Evolutionary conservation across 2,888 invertebrate species (phyloP), one percentile per base, ranked within the genome.

Genomic region (Harmothoe impar): DNA sequence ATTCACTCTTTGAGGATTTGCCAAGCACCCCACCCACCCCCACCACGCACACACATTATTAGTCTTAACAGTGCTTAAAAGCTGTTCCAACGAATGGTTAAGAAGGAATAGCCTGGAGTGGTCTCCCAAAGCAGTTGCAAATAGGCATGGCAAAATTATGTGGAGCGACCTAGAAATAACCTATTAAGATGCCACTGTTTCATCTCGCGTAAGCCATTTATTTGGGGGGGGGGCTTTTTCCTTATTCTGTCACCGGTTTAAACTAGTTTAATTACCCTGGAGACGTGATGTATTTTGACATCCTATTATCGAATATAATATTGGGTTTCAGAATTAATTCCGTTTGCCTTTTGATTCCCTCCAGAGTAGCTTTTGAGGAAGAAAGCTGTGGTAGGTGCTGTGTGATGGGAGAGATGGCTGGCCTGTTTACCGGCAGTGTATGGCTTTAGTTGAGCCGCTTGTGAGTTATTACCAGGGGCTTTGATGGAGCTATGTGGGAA

Each of bases 181-280:
- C n/a, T 62, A 62, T 62, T 62, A 62, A 62, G 62, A 62, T n/a
- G 62, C n/a, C 62, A 62, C 62, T n/a, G n/a, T n/a, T 62, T 62
- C 20, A n/a, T 62, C 62, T 62, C 7, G 20, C 12, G 15, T 15
- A 62, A 62, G 62, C n/a, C 62, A 62, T 62, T n/a, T 62, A 20
- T 62, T 62, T 43, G 43, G 43, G 43, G 10, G 10, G 43, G 43
- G 43, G 10, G 10, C 43, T 43, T 62, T 62, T 62, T n/a, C 12
- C 7, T 62, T 15, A n/a, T 12, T 20, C n/a, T 62, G 62, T n/a
- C 62, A n/a, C 23, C 62, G n/a, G 23, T 62, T 20, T 43, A 20
- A 62, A 62, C n/a, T n/a, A n/a, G 62, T 62, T 62, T 62, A 20
- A 62, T 62, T 62, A 62, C 62, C 62, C 20, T 62, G 62, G 31